phyloP scores from a whole-genome alignment of 2,797 vertebrate species.

The Mus minutoides region DNA sequence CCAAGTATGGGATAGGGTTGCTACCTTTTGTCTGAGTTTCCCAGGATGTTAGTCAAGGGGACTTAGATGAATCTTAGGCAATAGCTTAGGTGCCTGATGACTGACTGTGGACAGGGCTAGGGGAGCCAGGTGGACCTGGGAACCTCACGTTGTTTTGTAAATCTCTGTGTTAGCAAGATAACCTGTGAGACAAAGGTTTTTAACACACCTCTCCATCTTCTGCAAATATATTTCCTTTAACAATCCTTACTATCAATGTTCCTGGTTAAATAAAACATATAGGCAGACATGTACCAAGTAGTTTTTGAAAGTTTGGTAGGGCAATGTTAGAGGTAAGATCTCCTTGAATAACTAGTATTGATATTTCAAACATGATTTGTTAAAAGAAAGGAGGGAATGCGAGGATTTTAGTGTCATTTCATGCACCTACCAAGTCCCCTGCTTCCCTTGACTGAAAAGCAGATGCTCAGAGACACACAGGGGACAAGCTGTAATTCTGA shows the following conservation, averaged over 20 bases:
- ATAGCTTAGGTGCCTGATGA: not conserved
- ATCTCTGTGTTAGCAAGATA: not conserved
- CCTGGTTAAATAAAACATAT: not conserved
- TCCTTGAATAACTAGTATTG: not conserved
- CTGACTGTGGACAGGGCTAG: not conserved
- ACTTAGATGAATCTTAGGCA: slow-evolving; percentile 10
- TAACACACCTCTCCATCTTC: not conserved
- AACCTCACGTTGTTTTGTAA: not conserved
- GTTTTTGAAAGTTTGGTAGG: not conserved
- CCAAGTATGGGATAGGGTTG: slow-evolving; percentile 67
- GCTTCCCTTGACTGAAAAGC: not conserved
- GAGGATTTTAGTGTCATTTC: not conserved
- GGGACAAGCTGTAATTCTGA: not conserved
- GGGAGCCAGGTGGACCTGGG: not conserved
- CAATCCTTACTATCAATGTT: not conserved
- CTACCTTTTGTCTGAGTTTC: slow-evolving; percentile 73
- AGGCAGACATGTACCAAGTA: not conserved
- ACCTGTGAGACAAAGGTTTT: no score
- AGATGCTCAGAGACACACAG: not conserved
- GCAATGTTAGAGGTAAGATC: not conserved
- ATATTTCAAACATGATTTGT: not conserved
- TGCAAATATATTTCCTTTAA: not conserved
- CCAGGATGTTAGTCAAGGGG: slow-evolving; percentile 29
- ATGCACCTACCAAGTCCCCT: not conserved
- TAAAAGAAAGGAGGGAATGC: not conserved